Evolutionary conservation across 2,797 vertebrate species (phyloP).

Genomic region (Oreochromis mossambicus): DNA sequence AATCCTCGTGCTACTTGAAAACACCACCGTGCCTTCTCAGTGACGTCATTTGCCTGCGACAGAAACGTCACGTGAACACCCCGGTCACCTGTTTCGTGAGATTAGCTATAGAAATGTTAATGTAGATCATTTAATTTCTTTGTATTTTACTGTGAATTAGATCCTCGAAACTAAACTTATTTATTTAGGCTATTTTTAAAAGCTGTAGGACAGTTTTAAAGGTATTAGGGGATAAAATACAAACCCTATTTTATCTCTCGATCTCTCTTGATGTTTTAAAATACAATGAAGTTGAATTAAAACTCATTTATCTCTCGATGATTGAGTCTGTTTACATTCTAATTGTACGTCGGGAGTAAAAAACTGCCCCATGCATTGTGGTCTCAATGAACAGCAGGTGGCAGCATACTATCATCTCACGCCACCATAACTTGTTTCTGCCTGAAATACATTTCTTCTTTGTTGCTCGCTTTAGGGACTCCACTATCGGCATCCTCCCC

Average conservation of each 20-base stretch:
- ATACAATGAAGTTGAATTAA: neutral
- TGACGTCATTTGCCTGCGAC: neutral
- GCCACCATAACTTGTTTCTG: neutral
- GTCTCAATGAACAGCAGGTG: constrained; percentile 4
- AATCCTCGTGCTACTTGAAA: neutral
- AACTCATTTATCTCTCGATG: neutral
- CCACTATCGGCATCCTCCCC: neutral
- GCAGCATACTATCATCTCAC: neutral
- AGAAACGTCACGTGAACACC: neutral
- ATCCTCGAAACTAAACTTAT: neutral
- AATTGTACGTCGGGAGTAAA: neutral
- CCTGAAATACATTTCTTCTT: neutral
- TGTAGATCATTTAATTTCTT: neutral
- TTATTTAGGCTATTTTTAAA: neutral
- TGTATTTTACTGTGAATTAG: neutral
- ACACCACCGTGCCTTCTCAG: fast-evolving
- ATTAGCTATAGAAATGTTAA: neutral
- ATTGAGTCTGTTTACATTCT: fast-evolving
- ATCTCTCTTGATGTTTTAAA: neutral
- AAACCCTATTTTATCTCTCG: too few species aligned
- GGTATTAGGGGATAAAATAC: too few species aligned
- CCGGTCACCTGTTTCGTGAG: neutral
- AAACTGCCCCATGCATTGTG: neutral
- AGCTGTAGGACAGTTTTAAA: neutral
- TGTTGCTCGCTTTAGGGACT: neutral